phyloP scores from a whole-genome alignment of 2,113 vertebrate species.

The Siniperca chuatsi region DNA sequence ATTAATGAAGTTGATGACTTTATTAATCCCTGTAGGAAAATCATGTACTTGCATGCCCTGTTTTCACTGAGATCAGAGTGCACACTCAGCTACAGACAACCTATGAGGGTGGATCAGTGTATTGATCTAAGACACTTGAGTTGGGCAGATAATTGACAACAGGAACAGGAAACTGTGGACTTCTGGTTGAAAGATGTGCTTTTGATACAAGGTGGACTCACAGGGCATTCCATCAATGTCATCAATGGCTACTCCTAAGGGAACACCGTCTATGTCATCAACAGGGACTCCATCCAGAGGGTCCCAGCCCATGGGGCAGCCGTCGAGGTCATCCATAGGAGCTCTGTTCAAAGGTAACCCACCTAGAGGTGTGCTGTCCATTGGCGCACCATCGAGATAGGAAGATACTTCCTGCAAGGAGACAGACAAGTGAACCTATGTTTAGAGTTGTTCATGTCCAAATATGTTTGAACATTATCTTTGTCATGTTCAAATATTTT shows the following conservation, averaged over 20 bases:
- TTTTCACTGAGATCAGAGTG: neutral
- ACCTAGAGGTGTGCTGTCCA: slow-evolving; percentile 68
- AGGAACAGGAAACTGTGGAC: neutral
- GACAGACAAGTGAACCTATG: neutral
- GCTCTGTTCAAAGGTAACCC: slow-evolving; percentile 69
- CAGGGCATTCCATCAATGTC: slow-evolving; percentile 87
- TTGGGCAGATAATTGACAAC: neutral
- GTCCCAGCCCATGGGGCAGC: slow-evolving; percentile 85
- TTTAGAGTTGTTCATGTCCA: neutral
- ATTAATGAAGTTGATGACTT: neutral
- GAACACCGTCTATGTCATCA: slow-evolving; percentile 86
- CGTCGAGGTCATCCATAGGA: slow-evolving; percentile 83
- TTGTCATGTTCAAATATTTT: neutral
- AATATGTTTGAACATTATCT: neutral
- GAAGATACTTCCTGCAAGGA: slow-evolving; percentile 56
- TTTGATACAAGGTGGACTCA: slow-evolving; percentile 63
- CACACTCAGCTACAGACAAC: neutral
- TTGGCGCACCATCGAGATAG: slow-evolving; percentile 73
- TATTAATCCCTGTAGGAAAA: neutral
- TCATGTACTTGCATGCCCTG: neutral
- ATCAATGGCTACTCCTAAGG: slow-evolving; percentile 76
- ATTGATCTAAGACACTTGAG: neutral
- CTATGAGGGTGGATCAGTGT: neutral
- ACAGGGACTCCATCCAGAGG: slow-evolving; percentile 84
- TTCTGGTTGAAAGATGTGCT: neutral